Evolutionary conservation across 2,888 invertebrate species (phyloP), one percentile per base, ranked within the genome.

Genomic region (Cenopis cana): DNA sequence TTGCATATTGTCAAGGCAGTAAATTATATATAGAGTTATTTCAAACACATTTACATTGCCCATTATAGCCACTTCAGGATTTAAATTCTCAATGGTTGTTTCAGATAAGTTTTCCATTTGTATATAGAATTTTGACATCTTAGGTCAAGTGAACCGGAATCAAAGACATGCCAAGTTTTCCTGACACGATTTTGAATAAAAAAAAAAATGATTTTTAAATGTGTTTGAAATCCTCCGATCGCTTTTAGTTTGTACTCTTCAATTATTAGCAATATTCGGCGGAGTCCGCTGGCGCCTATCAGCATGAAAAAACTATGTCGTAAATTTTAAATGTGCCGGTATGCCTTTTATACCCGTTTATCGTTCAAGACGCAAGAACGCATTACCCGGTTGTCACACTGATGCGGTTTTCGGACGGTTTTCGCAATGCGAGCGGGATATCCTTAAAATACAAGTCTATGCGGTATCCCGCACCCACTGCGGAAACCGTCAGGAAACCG

Each of bases 181-280:
- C 33, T 33, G 9, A 33, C 33, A 5, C 33, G 5, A 33, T 41
- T 38, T 38, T 41, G 14, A 12, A 12, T 46, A 46, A 46, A 6
- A 0, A 5, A 33, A 5, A 5, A 33, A 33, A 8, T 14, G n/a
- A n/a, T 6, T 14, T 14, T 29, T 2, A 33, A 61, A 50, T 33
- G n/a, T 33, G 18, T 50, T 62, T 18, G 50, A 62, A 50, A 62
- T n/a, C 46, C n/a, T n/a, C 1, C 33, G 18, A 49, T 61, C 14
- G 2, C 20, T 14, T 29, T 69, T 64, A 62, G 50, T 57, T 17
- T 46, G 36, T 49, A 62, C 61, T 57, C 41, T 69, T 49, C 50
- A 57, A 69, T 69, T 38, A 57, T 50, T 64, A 57, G 54, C 59
- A 33, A 36, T n/a, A n/a, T n/a, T 65, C 54, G 29, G 59, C 65